Base-by-base conservation (phyloP, 2,797 vertebrate species). In the Sandelia bainsii region DNA sequence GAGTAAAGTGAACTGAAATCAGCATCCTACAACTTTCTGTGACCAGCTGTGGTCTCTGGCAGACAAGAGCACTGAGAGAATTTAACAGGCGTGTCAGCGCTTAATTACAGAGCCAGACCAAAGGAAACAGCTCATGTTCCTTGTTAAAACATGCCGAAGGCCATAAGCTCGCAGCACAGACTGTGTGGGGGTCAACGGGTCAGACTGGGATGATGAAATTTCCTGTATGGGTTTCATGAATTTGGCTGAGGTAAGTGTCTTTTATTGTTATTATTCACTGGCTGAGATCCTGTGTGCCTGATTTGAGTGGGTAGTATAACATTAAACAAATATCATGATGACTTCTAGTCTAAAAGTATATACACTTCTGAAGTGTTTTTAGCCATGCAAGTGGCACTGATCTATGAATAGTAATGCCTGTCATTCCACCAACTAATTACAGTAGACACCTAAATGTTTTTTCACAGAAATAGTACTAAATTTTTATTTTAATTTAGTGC, bases 51-150 rank as follows among this genome's bases (percentile, higher is more conserved):
- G 58, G 70, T 59, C 50, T 65, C 42, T 7, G 1, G 49, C 71
- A 64, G 64, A 57, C 50, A 57, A 56, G 45, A 66, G 69, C 61
- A 37, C 74, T 70, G 75, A 82, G 75, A 82, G 79, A 68, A 53
- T 78, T 86, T 57, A 82, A 83, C 75, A 50, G 73, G 42, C 67
- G 51, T 77, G 74, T 72, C 67, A 39, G 37, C 53, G 51, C 72
- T 81, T 92, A 89, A 89, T 91, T 87, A 84, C 73, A 85, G 70
- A 72, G 54, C 62, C 69, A 72, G 79, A 79, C 76, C 68, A 75
- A 82, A 81, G 76, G 79, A 89, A 82, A 50, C 57, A 8, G 80
- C 87, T 90, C 81, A 25, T 80, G 80, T 91, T 92, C 75, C 86
- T 81, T 80, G 84, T 87, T 85, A 83, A 46, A 92, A 92, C 86